phyloP scores from a whole-genome alignment of 2,888 invertebrate species.

The Drosophila setosimentum region DNA sequence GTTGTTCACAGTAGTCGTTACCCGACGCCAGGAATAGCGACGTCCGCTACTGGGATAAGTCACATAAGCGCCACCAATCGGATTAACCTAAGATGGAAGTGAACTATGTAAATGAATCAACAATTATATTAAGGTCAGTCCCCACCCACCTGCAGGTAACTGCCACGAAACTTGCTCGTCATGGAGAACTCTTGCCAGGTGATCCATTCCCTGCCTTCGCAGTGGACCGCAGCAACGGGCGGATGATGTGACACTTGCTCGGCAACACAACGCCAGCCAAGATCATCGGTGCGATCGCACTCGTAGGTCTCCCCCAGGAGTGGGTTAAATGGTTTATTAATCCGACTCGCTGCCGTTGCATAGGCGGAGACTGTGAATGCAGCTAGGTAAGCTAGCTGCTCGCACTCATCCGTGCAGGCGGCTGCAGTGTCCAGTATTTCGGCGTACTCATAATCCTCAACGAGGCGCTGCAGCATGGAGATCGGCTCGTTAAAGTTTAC shows the following conservation, averaged over 20 bases:
- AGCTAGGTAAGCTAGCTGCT: conserved; percentile 97
- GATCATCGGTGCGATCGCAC: conserved; percentile 97
- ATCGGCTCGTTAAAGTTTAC: conserved; percentile 99
- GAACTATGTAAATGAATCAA: conserved; percentile 12
- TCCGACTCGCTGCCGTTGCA: conserved; percentile 93
- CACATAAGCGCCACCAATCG: conserved; percentile 90
- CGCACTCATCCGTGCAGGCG: conserved; percentile 93
- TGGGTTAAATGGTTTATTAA: conserved; percentile 99
- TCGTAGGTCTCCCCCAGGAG: conserved; percentile 98
- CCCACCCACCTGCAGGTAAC: conserved; percentile 93
- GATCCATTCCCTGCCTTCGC: conserved; percentile 96
- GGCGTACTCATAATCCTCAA: conserved; percentile 99
- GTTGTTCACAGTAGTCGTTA: conserved; percentile 99
- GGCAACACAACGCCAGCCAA: conserved; percentile 96
- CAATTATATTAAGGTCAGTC: background rate
- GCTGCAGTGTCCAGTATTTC: conserved; percentile 95
- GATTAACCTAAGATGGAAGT: conserved; percentile 84
- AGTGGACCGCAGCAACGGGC: conserved; percentile 97
- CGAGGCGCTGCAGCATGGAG: conserved; percentile 97
- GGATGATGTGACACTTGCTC: conserved; percentile 99
- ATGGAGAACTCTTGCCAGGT: conserved; percentile 99
- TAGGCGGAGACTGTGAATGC: conserved; percentile 98
- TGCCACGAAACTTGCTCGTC: conserved; percentile 99
- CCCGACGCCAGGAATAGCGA: conserved; percentile 98
- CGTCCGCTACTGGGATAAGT: conserved; percentile 89